Percentiles rank a stretch among this genome's conserved stretches.
Conservation (phyloP, 2,113 vertebrate species). For the Lophius piscatorius region DNA sequence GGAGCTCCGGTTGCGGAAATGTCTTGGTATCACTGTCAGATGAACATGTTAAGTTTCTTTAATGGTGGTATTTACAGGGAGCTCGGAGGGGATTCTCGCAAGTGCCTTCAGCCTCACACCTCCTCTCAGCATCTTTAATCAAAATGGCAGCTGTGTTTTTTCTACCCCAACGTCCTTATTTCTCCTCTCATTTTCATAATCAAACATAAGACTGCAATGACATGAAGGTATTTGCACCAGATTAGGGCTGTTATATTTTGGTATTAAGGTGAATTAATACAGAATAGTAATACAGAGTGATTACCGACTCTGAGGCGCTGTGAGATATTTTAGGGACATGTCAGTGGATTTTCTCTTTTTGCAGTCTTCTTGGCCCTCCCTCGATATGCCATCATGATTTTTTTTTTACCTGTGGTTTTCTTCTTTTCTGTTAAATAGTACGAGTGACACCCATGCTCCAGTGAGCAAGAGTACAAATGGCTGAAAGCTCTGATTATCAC, state of each 20-base stretch:
- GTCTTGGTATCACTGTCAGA: slow-evolving; percentile 2
- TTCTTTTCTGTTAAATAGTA: slow-evolving; percentile 12
- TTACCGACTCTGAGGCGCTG: slow-evolving; percentile 65
- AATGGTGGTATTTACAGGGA: not conserved
- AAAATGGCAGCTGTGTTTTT: slow-evolving; percentile 49
- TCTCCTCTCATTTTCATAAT: slow-evolving; percentile 40
- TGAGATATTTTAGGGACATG: slow-evolving; percentile 67
- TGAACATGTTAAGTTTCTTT: not conserved
- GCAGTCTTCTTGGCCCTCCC: slow-evolving; percentile 43
- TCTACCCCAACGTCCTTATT: not conserved
- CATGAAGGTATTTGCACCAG: slow-evolving; percentile 75
- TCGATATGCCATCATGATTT: not conserved
- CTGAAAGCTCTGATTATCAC: slow-evolving; percentile 65
- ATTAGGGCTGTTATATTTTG: slow-evolving; percentile 82
- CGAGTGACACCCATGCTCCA: slow-evolving; percentile 1
- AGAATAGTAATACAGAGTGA: slow-evolving; percentile 72
- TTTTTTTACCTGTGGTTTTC: slow-evolving; percentile 17
- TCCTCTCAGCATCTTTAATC: slow-evolving; percentile 32
- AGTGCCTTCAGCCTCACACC: not conserved
- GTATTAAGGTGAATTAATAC: slow-evolving; percentile 81
- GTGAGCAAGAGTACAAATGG: slow-evolving; percentile 13
- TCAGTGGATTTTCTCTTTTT: slow-evolving; percentile 63
- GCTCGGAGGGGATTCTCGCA: slow-evolving; percentile 12
- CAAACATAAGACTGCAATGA: slow-evolving; percentile 57
- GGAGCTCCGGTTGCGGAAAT: not conserved